Base-by-base conservation (phyloP, 1,140 invertebrate genomes). In the Brachionus paranguensis region DNA sequence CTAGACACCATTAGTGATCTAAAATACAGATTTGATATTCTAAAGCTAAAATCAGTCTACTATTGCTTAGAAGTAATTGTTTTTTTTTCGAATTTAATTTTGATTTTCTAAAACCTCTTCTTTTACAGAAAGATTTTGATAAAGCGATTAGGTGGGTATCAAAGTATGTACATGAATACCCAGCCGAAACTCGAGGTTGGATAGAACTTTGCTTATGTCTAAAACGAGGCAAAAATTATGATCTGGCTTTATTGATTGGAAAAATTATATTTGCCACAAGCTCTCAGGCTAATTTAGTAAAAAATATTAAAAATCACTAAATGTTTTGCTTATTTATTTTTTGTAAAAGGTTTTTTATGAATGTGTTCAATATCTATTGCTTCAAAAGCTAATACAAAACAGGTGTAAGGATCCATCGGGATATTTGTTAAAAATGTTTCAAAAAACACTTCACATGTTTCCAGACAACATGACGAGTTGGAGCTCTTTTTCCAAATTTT, bases 1-100 rank as follows among this genome's bases (percentile, higher is more conserved):
- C 45, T 81, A 41, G 78, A 81, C n/a, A 45, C 53, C 4, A 81
- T 81, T n/a, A 64, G 33, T 29, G 78, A 81, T 68, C 33, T 68
- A 6, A 81, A 81, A 47, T 81, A 81, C 20, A 37, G 78, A 64
- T 81, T 81, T 64, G 78, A 81, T 81, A 81, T 81, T 14, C 12
- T 81, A 11, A 81, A 81, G 60, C 33, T 81, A 41, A 81, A 81
- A 81, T 81, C 78, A 27, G 43, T 81, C n/a, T 81, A 81, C 12
- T 81, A 64, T 41, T 81, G 78, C 24, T 55, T 81, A n/a, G 53
- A 81, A 45, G 78, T 81, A 37, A 43, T 8, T 64, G 2, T 45
- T 33, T 68, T 37, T 33, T 55, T 14, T 45, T 50, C 4, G 11
- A 8, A 53, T 7, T 12, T 78, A 37, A 45, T 29, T 37, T 27